Evolutionary conservation across 37 sponge, comb jelly and placozoan species (phyloP).

Genomic region (Hexactinellida sp.): DNA sequence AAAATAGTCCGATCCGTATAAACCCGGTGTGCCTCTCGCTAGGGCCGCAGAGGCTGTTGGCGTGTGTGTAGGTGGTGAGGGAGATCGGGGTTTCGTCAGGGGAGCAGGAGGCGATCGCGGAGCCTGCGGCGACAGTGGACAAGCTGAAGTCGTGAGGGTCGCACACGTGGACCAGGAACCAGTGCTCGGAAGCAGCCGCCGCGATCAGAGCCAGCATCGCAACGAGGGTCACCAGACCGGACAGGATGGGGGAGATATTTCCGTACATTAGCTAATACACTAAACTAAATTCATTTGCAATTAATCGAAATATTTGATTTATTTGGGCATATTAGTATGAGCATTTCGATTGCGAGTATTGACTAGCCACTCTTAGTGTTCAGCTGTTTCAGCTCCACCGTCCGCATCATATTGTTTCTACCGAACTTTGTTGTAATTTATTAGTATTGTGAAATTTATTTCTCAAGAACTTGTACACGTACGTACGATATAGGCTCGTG

Average conservation of each 20-base stretch:
- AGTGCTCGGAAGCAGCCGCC: neutral
- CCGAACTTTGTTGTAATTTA: no score
- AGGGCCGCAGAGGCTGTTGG: neutral
- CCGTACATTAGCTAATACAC: neutral
- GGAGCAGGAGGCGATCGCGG: neutral
- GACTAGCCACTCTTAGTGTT: no score
- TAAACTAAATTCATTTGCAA: neutral
- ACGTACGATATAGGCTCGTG: no score
- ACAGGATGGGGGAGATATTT: neutral
- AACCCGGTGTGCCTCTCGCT: neutral
- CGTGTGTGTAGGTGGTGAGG: neutral
- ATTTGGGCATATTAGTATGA: neutral
- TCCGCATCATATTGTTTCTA: no score
- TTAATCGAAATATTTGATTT: neutral
- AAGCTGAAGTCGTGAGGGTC: slow-evolving; percentile 2
- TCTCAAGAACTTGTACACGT: no score
- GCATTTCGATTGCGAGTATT: no score
- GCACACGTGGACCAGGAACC: neutral
- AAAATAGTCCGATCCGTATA: neutral
- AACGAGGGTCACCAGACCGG: neutral
- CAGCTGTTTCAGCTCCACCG: no score
- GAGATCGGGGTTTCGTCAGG: neutral
- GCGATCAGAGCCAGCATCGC: slow-evolving; percentile 16
- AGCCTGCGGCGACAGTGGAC: neutral
- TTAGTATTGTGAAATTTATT: no score